Percentiles rank a stretch among this genome's conserved stretches.
phyloP scores from a whole-genome alignment of 2,888 invertebrate species.

The Cloeon dipterum region DNA sequence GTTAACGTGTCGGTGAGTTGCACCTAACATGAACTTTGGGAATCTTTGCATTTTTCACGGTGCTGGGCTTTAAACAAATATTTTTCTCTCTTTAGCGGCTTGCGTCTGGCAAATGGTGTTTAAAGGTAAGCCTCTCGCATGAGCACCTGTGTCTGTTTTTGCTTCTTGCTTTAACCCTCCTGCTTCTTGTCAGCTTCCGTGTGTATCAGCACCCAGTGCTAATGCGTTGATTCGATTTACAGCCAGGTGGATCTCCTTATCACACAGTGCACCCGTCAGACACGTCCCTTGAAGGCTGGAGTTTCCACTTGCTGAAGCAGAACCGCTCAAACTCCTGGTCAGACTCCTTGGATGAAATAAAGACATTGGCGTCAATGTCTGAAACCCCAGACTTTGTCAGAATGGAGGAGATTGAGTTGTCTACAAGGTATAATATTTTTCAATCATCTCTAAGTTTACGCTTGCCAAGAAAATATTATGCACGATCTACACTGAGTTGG shows the following conservation, averaged over 20 bases:
- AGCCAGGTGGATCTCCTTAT: constrained; percentile 68
- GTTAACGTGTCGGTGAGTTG: constrained; percentile 29
- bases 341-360: constrained; percentile 54
- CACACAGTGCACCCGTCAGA: constrained; percentile 70
- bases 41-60: too few relatives aligned
- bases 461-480: too few relatives aligned
- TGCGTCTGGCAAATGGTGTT: constrained; percentile 34
- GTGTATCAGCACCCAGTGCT: too few relatives aligned
- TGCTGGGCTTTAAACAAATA: constrained; percentile 24
- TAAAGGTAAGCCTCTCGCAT: constrained; percentile 35
- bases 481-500: too few relatives aligned
- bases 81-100: constrained; percentile 31
- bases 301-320: constrained; percentile 26
- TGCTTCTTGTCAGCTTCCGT: too few relatives aligned
- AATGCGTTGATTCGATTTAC: too few relatives aligned
- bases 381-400: constrained; percentile 2
- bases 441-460: background rate
- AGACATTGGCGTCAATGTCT: constrained; percentile 18
- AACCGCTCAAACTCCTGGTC: constrained; percentile 72
- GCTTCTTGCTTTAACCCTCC: background rate
- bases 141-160: background rate
- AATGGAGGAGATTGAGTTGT: background rate
- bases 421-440: constrained; percentile 5
- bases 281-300: constrained; percentile 41
- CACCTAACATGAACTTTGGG: background rate